phyloP scores from a whole-genome alignment of 2,797 vertebrate species.

The Eidolon dupreanum region DNA sequence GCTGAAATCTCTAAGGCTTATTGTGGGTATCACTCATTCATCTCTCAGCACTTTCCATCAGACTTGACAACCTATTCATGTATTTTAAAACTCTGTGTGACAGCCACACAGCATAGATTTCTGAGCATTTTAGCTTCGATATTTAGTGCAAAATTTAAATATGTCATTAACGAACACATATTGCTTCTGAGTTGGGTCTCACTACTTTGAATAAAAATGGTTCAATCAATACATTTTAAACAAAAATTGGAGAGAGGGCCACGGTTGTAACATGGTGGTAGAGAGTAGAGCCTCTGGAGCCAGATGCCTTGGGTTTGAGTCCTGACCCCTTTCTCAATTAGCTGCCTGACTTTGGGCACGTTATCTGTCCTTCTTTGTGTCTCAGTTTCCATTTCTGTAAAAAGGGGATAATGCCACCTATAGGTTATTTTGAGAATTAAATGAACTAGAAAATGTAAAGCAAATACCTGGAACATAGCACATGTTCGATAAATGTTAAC shows the following conservation, averaged over 20 bases:
- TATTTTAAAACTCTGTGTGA: background rate
- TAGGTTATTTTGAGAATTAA: background rate
- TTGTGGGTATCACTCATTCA: background rate
- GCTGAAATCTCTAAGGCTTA: background rate
- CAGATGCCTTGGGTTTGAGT: background rate
- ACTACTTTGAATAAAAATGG: background rate
- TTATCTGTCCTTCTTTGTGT: background rate
- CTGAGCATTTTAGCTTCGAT: background rate
- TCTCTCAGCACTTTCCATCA: background rate
- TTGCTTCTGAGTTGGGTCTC: background rate
- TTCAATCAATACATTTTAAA: background rate
- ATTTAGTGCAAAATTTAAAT: background rate
- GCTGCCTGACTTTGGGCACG: background rate
- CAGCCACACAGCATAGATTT: background rate
- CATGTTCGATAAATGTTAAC: background rate
- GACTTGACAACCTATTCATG: background rate
- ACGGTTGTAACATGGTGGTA: background rate
- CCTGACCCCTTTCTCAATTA: background rate
- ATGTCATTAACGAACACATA: background rate
- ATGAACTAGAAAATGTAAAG: conserved; percentile 20
- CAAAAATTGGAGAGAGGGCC: background rate
- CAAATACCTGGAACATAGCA: background rate
- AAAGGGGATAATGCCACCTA: background rate
- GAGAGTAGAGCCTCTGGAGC: background rate
- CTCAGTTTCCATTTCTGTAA: background rate